A percentile compares a stretch with the other conserved stretches of the same genome.
Evolutionary conservation across 2,888 invertebrate genomes (phyloP).

Genomic region (Mythimna impura): DNA sequence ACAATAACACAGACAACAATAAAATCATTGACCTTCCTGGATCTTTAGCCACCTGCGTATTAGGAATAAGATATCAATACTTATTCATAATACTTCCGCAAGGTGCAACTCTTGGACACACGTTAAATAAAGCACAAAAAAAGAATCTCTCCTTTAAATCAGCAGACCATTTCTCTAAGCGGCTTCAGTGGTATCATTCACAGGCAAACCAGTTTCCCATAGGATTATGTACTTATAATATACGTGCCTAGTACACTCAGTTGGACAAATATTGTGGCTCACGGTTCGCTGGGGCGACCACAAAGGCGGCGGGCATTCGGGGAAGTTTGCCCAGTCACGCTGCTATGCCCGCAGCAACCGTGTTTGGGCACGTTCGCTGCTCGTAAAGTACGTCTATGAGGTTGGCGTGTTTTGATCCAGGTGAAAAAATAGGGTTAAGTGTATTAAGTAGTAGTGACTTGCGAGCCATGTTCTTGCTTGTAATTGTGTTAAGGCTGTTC

Average conservation of each 20-base stretch:
- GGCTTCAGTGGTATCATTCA: constrained; percentile 46
- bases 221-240: constrained; percentile 54
- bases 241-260: constrained; percentile 46
- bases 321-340: constrained; percentile 58
- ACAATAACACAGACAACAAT: too few species aligned
- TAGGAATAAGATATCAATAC: not conserved
- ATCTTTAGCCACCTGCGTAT: not conserved
- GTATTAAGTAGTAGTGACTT: constrained; percentile 30
- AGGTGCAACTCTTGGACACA: not conserved
- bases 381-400: constrained; percentile 45
- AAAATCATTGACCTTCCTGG: not conserved
- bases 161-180: constrained; percentile 42
- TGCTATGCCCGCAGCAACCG: constrained; percentile 48
- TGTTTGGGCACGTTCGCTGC: constrained; percentile 54
- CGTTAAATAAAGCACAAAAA: not conserved
- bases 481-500: not conserved
- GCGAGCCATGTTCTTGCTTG: not conserved
- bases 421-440: constrained; percentile 36
- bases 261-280: constrained; percentile 64
- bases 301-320: constrained; percentile 40
- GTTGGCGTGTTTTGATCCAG: constrained; percentile 44
- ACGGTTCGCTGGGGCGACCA: constrained; percentile 59
- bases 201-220: constrained; percentile 53
- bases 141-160: constrained; percentile 14
- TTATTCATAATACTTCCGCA: not conserved